Base-by-base conservation (phyloP, 2,797 vertebrate genomes). In the Vireo griseus region DNA sequence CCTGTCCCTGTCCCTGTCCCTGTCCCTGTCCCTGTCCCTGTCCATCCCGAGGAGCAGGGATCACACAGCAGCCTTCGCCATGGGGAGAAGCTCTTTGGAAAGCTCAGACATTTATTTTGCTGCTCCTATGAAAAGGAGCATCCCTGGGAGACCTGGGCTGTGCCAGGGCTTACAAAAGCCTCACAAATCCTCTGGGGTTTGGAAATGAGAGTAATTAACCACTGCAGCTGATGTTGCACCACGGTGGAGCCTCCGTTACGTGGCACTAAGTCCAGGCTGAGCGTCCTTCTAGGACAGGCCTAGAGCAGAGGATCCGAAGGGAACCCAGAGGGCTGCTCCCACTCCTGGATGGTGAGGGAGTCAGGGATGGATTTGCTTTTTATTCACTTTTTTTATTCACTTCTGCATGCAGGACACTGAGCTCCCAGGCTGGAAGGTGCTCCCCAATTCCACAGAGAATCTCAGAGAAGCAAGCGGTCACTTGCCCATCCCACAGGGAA, bases 81-180 rank as follows among this genome's bases (percentile, higher is more conserved):
- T 9, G 40, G 54, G 9, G n/a, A 80, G 19, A 29, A 62, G 29
- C 12, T 65, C 28, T 68, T 78, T 17, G 73, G 54, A 33, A 51
- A 78, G 10, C 37, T 31, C 29, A 33, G 39, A 17, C 31, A 10
- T 92, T 86, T 76, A 8, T 84, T 86, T 57, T n/a, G 24, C 19
- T 42, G 2, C 1, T 48, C 50, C 50, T 29, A 15, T 25, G 22
- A 44, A 57, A 63, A 77, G 29, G 39, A 92, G 28, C 4, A 2
- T 33, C 59, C 9, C 45, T 61, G 35, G 45, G 73, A 85, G 57
- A 40, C 4, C 62, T 13, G 39, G 81, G 65, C 63, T 55, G 18
- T 42, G 28, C 48, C 76, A 57, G 74, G 50, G 47, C 35, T 92
- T 69, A 62, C 47, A 68, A 79, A 84, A 94, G 22, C 84, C 45